A percentile compares a stretch with the other conserved stretches of the same genome.
Conservation (phyloP, 2,888 invertebrate species). For the Epistrophella euchroma region DNA sequence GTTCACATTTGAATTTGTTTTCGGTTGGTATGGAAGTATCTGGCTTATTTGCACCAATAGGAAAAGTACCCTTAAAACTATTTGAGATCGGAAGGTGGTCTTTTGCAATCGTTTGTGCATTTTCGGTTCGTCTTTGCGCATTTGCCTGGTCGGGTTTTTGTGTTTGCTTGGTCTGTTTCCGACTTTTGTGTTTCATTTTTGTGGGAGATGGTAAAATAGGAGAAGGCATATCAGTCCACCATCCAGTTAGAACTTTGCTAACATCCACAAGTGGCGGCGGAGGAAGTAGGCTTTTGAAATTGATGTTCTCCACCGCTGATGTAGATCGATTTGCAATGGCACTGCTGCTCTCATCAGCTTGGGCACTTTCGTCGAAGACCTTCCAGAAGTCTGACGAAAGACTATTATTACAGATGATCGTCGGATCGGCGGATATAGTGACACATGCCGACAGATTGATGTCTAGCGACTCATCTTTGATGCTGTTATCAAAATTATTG, state of each 20-base stretch:
- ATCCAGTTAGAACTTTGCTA: neutral
- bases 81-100: slow-evolving; percentile 66
- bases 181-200: slow-evolving; percentile 63
- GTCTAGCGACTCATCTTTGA: slow-evolving; percentile 83
- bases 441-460: slow-evolving; percentile 83
- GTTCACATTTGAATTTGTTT: slow-evolving; percentile 80
- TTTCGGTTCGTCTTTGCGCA: neutral
- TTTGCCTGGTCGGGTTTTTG: slow-evolving; percentile 7
- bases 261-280: slow-evolving; percentile 47
- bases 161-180: slow-evolving; percentile 54
- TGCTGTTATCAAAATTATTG: slow-evolving; percentile 83
- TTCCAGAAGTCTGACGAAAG: slow-evolving; percentile 83
- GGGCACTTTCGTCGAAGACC: slow-evolving; percentile 82
- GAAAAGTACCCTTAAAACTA: slow-evolving; percentile 71
- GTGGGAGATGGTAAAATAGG: slow-evolving; percentile 19
- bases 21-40: slow-evolving; percentile 69
- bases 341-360: slow-evolving; percentile 64
- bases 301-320: slow-evolving; percentile 48
- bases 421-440: slow-evolving; percentile 80
- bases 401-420: slow-evolving; percentile 80
- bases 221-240: neutral
- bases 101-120: slow-evolving; percentile 2
- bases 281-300: slow-evolving; percentile 65
- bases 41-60: slow-evolving; percentile 79
- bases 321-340: slow-evolving; percentile 28